Percentiles rank a stretch among this genome's conserved stretches.
phyloP scores from a whole-genome alignment of 2,888 invertebrate species.

The Sinotaia quadrata region DNA sequence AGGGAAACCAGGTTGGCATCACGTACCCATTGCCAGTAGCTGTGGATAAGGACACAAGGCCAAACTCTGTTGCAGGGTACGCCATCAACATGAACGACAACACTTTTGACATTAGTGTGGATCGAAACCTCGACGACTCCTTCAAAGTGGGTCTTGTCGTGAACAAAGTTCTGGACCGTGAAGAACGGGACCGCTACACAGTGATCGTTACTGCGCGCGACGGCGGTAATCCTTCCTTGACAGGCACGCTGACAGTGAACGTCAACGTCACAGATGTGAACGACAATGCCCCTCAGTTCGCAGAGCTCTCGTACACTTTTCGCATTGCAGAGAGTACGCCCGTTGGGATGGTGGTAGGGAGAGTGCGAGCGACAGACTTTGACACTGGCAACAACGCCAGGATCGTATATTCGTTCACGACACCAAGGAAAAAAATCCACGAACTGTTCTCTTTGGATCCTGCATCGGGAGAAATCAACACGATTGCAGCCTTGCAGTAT shows the following conservation, averaged over 20 bases:
- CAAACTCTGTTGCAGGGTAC: constrained; percentile 32
- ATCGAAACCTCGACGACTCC: constrained; percentile 25
- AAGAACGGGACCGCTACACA: constrained; percentile 54
- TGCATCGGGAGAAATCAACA: constrained; percentile 39
- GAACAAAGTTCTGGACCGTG: constrained; percentile 42
- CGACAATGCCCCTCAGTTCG: constrained; percentile 61
- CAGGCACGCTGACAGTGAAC: constrained; percentile 58
- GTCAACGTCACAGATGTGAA: constrained; percentile 60
- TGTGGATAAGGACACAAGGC: constrained; percentile 33
- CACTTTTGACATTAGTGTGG: constrained; percentile 30
- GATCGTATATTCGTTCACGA: constrained; percentile 71
- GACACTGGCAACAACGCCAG: constrained; percentile 86
- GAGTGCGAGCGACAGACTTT: constrained; percentile 85
- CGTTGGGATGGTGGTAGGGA: constrained; percentile 47
- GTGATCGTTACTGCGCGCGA: constrained; percentile 56
- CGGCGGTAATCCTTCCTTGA: constrained; percentile 55
- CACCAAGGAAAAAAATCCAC: constrained; percentile 28
- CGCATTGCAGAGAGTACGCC: constrained; percentile 55
- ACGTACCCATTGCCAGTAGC: constrained; percentile 34
- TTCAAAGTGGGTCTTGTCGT: constrained; percentile 28
- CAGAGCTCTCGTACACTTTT: constrained; percentile 47
- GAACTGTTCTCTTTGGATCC: constrained; percentile 38
- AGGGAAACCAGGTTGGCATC: constrained; percentile 27
- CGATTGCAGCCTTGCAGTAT: constrained; percentile 84
- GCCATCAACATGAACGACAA: constrained; percentile 15